Base-by-base conservation (phyloP, 2,113 vertebrate species). In the Chlorodrepanis virens region DNA sequence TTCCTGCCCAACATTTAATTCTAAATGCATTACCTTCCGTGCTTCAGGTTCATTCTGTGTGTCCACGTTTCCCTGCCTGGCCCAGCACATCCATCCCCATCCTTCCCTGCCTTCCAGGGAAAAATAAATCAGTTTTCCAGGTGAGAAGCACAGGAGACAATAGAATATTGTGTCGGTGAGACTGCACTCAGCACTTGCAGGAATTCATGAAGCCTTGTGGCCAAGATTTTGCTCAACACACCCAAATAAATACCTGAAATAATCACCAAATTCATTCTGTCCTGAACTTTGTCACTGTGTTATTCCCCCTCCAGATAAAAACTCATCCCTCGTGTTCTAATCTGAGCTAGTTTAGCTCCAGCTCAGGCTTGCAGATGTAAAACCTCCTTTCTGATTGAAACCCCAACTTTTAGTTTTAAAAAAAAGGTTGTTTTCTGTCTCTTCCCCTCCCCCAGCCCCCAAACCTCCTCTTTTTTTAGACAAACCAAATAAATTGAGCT, bases 121-220 rank as follows among this genome's bases (percentile, higher is more conserved):
- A 72, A 79, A 93, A 89, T 3, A 84, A 0, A 5, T 11, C 6
- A 37, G 24, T 44, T 83, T 95, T 80, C 53, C 81, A 61, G 57
- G 57, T 3, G 22, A 69, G 78, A 65, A 80, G 23, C 44, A 15
- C 14, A 21, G 37, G 17, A 64, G 12, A 49, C 16, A 75, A 33
- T 1, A 31, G 1, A 28, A 40, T 23, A 37, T 11, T 7, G 0
- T 5, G 3, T 1, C n/a, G 2, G 0, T 13, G 56, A 56, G 15
- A 22, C 25, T 31, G 44, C 57, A 12, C 80, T 5, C 12, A 2
- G 69, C 12, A 1, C 31, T 45, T 14, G 25, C 59, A 76, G 50
- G 45, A 76, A 82, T 56, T 61, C 78, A 18, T 69, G 33, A 28
- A 64, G 20, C 64, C 49, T 83, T 1, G 25, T 53, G 53, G 85